Evolutionary conservation across 2,113 vertebrate genomes (phyloP).

Genomic region (Felis chaus): DNA sequence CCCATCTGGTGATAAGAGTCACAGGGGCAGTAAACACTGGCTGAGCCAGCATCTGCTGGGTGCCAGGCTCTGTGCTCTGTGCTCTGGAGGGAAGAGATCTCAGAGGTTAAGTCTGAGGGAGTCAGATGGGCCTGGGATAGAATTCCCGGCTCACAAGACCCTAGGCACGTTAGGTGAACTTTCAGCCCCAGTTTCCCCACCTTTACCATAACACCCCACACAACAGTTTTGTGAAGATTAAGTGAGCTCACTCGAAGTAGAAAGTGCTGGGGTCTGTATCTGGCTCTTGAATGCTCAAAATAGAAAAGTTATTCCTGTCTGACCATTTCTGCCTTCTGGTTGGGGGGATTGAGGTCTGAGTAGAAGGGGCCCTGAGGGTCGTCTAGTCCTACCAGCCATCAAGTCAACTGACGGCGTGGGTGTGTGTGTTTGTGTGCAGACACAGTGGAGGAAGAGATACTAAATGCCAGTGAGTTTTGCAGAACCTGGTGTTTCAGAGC

Average conservation of each 20-base stretch:
- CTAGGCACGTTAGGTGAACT: background rate
- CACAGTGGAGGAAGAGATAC: background rate
- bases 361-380: background rate
- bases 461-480: background rate
- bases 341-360: background rate
- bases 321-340: background rate
- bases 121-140: background rate
- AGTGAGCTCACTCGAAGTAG: background rate
- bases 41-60: background rate
- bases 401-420: too few species aligned
- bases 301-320: background rate
- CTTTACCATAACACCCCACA: background rate
- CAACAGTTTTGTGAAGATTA: background rate
- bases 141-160: background rate
- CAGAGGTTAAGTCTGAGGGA: background rate
- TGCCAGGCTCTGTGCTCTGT: conserved; percentile 16
- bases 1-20: conserved; percentile 32
- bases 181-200: background rate
- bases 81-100: background rate
- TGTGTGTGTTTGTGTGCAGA: background rate
- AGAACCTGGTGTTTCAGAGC: background rate
- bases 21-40: conserved; percentile 1
- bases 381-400: background rate
- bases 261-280: background rate
- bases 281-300: background rate